These are phyloP conservation scores for Smittia sp. DNA, from an alignment of 2,888 invertebrate genomes.

Conservation along the genomic window DNA sequence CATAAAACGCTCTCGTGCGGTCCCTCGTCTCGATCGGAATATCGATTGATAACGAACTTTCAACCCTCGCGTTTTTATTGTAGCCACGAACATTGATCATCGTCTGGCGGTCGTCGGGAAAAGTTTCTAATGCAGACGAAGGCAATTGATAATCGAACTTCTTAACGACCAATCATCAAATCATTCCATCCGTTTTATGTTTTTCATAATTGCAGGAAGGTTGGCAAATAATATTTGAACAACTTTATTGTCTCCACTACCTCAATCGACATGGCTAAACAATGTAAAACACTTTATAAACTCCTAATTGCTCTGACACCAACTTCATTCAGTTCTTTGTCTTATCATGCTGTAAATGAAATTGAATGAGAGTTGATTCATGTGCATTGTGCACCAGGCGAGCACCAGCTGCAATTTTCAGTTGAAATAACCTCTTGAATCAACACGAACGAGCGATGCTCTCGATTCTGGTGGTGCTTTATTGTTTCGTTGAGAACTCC, in stretches of 20 bases:
- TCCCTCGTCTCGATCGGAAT: too few species aligned
- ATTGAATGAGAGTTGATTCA: background rate
- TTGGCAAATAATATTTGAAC: too few species aligned
- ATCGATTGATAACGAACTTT: conserved; percentile 12
- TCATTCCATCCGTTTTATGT: too few species aligned
- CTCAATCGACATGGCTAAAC: too few species aligned
- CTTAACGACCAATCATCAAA: too few species aligned
- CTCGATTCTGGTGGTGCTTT: background rate
- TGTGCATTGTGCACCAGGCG: background rate
- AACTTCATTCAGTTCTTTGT: background rate
- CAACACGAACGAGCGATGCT: background rate
- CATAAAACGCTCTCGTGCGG: too few species aligned
- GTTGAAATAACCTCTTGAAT: background rate
- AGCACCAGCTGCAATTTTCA: background rate
- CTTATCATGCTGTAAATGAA: background rate
- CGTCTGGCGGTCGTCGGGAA: background rate
- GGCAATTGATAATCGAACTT: background rate
- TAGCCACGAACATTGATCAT: background rate
- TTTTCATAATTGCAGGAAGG: too few species aligned
- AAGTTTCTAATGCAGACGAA: background rate
- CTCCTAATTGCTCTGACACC: too few species aligned
- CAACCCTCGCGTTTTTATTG: background rate
- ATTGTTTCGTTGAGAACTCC: background rate
- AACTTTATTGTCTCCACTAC: too few species aligned
- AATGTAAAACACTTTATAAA: too few species aligned